Base-by-base conservation (phyloP, 2,113 vertebrate species). In the Urocolius indicus region DNA sequence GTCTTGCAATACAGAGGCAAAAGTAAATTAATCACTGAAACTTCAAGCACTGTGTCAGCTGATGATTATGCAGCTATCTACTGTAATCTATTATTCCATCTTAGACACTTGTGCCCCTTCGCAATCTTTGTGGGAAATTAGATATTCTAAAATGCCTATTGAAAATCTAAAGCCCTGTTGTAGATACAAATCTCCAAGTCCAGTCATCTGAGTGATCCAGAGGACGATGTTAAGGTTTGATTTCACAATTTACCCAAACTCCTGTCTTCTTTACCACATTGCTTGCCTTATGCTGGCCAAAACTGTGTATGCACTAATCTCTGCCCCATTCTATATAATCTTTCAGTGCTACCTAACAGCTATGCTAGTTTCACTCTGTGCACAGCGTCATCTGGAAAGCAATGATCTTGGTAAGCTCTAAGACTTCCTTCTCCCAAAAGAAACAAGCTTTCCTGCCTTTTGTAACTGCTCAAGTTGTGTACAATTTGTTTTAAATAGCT, bases 271-370 rank as follows among this genome's bases (percentile, higher is more conserved):
- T 76, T 80, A 20, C 7, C 46, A 41, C 16, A 41, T 20, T 24
- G 7, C 5, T 55, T 84, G 32, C 9, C 38, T 87, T 59, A 24
- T 24, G n/a, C 17, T 59, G 19, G 17, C 38, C 71, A 36, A 61
- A 61, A 9, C 29, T 5, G 1, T 1, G 0, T 34, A 22, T 15
- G 26, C n/a, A 38, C 7, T 9, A 46, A 26, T 9, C 14, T 16
- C 26, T 74, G 19, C 29, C 10, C 12, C 23, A 48, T 43, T 54
- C 48, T 17, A 38, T n/a, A 19, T 51, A 52, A 30, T 59, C 20
- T 65, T 38, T 55, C 11, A 34, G 36, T 36, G 19, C 24, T 29
- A 57, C 11, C 5, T 45, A 55, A 58, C 16, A 62, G 9, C 18
- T 79, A 14, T 13, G 6, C 13, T 79, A 6, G 13, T 57, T 89